Percentiles rank a stretch among this genome's conserved stretches.
Conservation (phyloP, 2,113 vertebrate genomes). For the Okapia johnstoni region DNA sequence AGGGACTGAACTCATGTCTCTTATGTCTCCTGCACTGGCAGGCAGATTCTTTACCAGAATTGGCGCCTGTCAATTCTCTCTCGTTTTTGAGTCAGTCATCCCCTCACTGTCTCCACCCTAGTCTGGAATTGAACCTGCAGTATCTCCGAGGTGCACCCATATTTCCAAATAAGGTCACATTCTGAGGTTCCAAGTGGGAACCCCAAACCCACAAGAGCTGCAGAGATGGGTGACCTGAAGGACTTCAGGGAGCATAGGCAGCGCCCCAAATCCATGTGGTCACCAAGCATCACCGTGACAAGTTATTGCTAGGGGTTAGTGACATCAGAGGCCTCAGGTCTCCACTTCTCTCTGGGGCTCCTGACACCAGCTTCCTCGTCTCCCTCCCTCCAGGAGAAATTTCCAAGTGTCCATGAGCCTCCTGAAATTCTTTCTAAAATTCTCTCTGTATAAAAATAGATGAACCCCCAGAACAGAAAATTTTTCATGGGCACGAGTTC, state of each 20-base stretch:
- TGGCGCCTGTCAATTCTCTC: neutral
- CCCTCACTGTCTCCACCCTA: neutral
- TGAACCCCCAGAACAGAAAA: neutral
- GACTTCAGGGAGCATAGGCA: neutral
- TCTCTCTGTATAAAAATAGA: neutral
- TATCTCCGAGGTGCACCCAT: neutral
- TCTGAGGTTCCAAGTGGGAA: neutral
- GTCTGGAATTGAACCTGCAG: neutral
- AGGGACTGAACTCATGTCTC: neutral
- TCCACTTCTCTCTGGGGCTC: neutral
- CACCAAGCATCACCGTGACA: fast-evolving
- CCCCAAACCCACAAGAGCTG: neutral
- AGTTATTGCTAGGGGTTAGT: neutral
- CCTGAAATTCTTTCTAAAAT: neutral
- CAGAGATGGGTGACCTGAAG: neutral
- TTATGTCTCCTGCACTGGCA: neutral
- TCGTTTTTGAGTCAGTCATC: neutral
- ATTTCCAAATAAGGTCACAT: neutral
- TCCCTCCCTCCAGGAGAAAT: neutral
- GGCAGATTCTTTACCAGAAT: neutral
- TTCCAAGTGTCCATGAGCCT: neutral
- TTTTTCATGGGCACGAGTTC: neutral
- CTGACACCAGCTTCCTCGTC: neutral
- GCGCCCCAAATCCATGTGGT: fast-evolving
- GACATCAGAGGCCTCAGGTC: fast-evolving